Evolutionary conservation across 2,797 vertebrate species (phyloP).

Genomic region (Hoplostethus mediterraneus): DNA sequence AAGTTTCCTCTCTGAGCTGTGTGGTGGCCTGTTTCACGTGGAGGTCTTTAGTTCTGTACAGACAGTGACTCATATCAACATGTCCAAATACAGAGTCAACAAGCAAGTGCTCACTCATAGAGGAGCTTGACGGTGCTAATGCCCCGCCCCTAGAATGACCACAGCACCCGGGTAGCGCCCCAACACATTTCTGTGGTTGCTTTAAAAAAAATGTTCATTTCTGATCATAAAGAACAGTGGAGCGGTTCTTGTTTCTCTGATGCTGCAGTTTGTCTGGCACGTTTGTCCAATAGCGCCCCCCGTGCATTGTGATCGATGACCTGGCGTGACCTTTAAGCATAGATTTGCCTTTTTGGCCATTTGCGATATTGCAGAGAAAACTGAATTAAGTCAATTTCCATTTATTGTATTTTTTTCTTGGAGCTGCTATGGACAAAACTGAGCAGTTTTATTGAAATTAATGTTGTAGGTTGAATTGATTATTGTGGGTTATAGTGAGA

Average conservation of each 20-base stretch:
- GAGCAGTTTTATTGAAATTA: background rate
- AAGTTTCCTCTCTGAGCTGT: conserved; percentile 5
- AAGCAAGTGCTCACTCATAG: background rate
- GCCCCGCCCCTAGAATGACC: too few relatives aligned
- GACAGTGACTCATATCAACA: conserved; percentile 7
- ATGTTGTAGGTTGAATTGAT: background rate
- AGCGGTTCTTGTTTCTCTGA: too few relatives aligned
- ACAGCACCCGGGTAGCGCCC: too few relatives aligned
- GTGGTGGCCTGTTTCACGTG: conserved; percentile 22
- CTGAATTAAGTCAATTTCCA: background rate
- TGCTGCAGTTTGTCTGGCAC: too few relatives aligned
- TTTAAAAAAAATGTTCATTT: too few relatives aligned
- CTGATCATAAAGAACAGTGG: too few relatives aligned
- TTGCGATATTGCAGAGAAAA: background rate
- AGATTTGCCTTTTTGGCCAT: too few relatives aligned
- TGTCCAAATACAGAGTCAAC: background rate
- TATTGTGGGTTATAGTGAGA: conserved; percentile 8
- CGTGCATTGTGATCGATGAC: too few relatives aligned
- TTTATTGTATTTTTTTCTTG: background rate
- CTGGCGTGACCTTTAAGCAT: too few relatives aligned
- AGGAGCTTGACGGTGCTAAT: too few relatives aligned
- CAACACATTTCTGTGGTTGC: too few relatives aligned
- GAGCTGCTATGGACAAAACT: background rate
- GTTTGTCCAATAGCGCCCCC: too few relatives aligned
- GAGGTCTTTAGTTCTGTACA: conserved; percentile 6